Conservation (phyloP, 2,888 invertebrate genomes). For the Augochlorella aurata region DNA sequence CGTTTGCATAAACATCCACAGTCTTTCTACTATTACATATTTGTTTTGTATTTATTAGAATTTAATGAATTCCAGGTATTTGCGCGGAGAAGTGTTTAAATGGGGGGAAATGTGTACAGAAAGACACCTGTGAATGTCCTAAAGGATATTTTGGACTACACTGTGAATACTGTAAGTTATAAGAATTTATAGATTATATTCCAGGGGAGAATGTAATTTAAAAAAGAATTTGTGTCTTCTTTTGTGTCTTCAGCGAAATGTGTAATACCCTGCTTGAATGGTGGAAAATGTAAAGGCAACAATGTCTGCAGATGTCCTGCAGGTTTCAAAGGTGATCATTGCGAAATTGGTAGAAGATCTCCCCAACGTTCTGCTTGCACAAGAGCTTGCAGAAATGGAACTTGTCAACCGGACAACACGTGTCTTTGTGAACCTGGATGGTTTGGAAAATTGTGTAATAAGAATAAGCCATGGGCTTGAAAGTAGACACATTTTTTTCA, state of each 20-base stretch:
- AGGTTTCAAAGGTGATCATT: constrained; percentile 94
- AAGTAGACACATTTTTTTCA: constrained; percentile 27
- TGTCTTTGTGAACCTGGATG: constrained; percentile 93
- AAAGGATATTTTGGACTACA: constrained; percentile 94
- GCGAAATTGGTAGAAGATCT: constrained; percentile 91
- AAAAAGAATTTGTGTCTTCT: constrained; percentile 18
- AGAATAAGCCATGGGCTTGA: constrained; percentile 85
- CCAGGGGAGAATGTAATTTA: background rate
- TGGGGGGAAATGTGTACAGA: constrained; percentile 96
- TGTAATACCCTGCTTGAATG: constrained; percentile 94
- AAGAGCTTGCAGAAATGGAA: constrained; percentile 90
- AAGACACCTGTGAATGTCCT: constrained; percentile 95
- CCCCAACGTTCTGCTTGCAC: constrained; percentile 88
- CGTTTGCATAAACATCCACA: background rate
- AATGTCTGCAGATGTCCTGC: constrained; percentile 94
- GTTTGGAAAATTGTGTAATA: constrained; percentile 91
- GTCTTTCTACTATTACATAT: background rate
- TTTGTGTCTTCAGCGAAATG: constrained; percentile 87
- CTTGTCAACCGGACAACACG: constrained; percentile 87
- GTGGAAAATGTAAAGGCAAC: constrained; percentile 93
- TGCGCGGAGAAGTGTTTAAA: constrained; percentile 95
- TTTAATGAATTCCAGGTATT: constrained; percentile 86
- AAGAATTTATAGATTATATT: background rate
- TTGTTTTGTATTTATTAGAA: background rate
- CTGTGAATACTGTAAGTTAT: constrained; percentile 94